Base-by-base conservation (phyloP, 2,113 vertebrate genomes). In the Crotalus viridis region DNA sequence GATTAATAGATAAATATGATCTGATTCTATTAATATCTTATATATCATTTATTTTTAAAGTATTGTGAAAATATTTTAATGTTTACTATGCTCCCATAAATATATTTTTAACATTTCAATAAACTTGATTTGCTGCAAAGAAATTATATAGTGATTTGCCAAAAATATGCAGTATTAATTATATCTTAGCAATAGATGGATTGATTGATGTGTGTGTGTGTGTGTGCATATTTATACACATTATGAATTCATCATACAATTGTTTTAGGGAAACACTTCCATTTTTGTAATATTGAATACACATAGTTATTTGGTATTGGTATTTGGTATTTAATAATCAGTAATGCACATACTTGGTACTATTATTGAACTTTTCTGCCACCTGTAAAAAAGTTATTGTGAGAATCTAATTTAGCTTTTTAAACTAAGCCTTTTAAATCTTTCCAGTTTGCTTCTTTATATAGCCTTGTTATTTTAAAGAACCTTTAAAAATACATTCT, bases 401-500 rank as follows among this genome's bases (percentile, higher is more conserved):
- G 13, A 0, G 0, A 69, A 10, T 94, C 93, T 61, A 95, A 94
- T 64, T 92, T 57, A 87, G 95, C 10, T 91, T 69, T 87, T 87
- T 95, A 90, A 92, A 88, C 92, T 93, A 91, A 92, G 95, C 89
- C 69, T 88, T 93, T 94, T 6, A 95, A 87, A 10, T 92, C 94
- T 96, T 96, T 96, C 59, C 94, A 94, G 90, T 95, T 85, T 94
- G 39, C 81, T 89, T 96, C 59, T 86, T 96, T 93, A 95, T 92
- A 69, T 93, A 90, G 26, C 26, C 61, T 24, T 28, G 28, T 64
- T 64, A 64, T 28, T 64, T n/a, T 64, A 64, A 64, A 28, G 26
- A 64, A 10, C 10, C 3, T 64, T 64, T 28, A n/a, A 64, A 28
- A 64, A 64, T 64, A n/a, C 10, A n/a, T 64, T 10, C 61, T 28